Base-by-base conservation (phyloP, 2,113 vertebrate genomes). In the Rhinichthys klamathensis region DNA sequence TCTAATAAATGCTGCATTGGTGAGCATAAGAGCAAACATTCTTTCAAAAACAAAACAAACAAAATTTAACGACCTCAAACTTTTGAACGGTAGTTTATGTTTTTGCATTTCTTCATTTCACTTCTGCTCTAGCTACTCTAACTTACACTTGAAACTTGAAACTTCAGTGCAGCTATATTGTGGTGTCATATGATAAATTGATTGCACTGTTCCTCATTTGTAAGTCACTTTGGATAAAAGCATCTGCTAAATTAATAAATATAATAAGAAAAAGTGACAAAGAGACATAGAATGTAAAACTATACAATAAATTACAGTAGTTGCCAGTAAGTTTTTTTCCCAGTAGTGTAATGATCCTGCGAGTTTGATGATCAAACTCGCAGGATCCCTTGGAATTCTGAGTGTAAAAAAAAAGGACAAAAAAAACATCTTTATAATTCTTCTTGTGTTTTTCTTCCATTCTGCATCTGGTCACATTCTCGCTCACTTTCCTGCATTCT, bases 371-470 rank as follows among this genome's bases (percentile, higher is more conserved):
- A n/a, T n/a, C n/a, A 82, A 69, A 44, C 77, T 63, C 76, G 84
- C 7, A 25, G 49, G 32, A 41, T 49, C 41, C 44, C n/a, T 38
- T 80, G 76, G 56, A 85, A 58, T 65, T 49, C 60, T 63, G 23
- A 44, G 16, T 81, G 63, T 83, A 63, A 90, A 86, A 73, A 87
- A 35, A 38, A 38, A 41, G 6, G 0, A 35, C 0, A 35, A 7
- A 41, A 41, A 41, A 8, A 41, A 73, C 25, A 60, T 30, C 32
- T 82, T 87, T 38, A 70, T 54, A 80, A 70, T 86, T 56, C 85
- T 86, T 51, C 79, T 88, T 58, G 44, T 85, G 61, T 65, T 90
- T 91, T 88, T 89, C 41, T 80, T 82, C n/a, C 78, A 88, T 89
- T 90, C 80, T 83, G 86, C 73, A 86, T 86, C 60, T 49, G 32